A percentile compares a stretch with the other conserved stretches of the same genome.
Conservation (phyloP, 2,113 vertebrate genomes). For the Casuarius casuarius region DNA sequence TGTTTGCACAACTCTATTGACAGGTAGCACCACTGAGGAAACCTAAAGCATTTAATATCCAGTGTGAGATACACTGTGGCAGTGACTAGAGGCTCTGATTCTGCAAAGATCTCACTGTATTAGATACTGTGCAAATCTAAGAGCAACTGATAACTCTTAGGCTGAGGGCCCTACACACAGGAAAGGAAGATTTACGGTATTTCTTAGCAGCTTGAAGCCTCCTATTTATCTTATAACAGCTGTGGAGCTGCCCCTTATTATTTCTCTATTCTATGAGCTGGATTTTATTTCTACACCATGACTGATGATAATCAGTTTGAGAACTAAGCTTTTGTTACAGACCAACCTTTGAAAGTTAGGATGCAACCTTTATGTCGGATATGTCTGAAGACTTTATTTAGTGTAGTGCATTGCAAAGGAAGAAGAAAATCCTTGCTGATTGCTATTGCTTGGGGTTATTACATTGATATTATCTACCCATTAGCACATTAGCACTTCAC, state of each 20-base stretch:
- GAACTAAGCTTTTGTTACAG: background rate
- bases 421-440: background rate
- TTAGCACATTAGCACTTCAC: background rate
- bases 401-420: background rate
- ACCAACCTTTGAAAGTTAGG: background rate
- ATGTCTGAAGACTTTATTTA: background rate
- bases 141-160: background rate
- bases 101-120: background rate
- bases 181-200: background rate
- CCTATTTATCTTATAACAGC: background rate
- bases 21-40: background rate
- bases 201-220: background rate
- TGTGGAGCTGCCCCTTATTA: background rate
- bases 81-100: background rate
- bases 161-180: background rate
- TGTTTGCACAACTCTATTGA: background rate
- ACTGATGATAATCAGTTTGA: background rate
- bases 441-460: fast-evolving
- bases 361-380: background rate
- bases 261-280: background rate
- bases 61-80: background rate
- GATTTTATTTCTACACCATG: background rate
- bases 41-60: background rate
- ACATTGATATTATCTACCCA: background rate
- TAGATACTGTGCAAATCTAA: background rate